Conservation (phyloP, 2,797 vertebrate genomes). For the Myotis daubentonii region DNA sequence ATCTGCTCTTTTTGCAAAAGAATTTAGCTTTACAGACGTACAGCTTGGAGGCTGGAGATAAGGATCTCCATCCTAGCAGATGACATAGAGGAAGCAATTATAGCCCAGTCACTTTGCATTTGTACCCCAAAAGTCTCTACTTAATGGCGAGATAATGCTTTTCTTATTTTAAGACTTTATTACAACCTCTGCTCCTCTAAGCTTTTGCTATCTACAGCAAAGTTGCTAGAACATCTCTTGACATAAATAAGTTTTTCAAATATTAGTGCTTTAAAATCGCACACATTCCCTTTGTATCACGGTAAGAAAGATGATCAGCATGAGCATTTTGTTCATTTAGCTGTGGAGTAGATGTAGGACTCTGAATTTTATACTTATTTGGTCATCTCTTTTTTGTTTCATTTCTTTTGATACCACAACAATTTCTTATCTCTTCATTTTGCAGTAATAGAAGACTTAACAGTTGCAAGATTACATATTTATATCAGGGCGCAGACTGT, state of each 20-base stretch:
- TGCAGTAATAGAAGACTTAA: constrained; percentile 80
- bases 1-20: constrained; percentile 37
- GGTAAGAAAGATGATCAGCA: constrained; percentile 33
- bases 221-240: constrained; percentile 68
- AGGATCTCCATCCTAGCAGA: constrained; percentile 38
- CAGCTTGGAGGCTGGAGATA: constrained; percentile 18
- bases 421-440: constrained; percentile 80
- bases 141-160: constrained; percentile 64
- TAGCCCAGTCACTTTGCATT: constrained; percentile 53
- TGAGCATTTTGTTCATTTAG: constrained; percentile 30
- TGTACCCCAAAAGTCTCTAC: constrained; percentile 71
- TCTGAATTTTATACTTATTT: constrained; percentile 69
- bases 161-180: constrained; percentile 66
- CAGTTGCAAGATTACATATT: constrained; percentile 85
- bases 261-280: constrained; percentile 81
- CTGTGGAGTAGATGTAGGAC: constrained; percentile 49
- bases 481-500: constrained; percentile 85
- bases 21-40: constrained; percentile 65
- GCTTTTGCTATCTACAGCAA: constrained; percentile 68
- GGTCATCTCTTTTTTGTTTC: constrained; percentile 55
- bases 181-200: constrained; percentile 62
- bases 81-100: constrained; percentile 56
- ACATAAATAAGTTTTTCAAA: constrained; percentile 79
- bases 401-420: constrained; percentile 72
- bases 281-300: constrained; percentile 64